Evolutionary conservation across 64 coral and sea anemone genomes (phyloP).

Genomic region (Montipora efflorescens): DNA sequence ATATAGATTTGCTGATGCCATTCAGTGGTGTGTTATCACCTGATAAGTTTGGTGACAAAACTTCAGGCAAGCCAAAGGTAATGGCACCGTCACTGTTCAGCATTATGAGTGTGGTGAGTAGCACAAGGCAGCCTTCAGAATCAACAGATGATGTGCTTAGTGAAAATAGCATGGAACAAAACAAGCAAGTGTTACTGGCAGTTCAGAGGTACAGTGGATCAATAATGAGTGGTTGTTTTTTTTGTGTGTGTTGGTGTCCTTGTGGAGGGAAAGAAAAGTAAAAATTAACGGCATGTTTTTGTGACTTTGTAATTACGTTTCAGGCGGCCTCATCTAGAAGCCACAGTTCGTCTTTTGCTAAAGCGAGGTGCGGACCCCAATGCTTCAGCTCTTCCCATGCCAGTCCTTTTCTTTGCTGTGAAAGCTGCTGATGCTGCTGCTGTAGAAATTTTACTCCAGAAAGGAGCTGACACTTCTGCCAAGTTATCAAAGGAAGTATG

Average conservation of each 20-base stretch:
- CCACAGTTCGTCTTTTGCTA: constrained; percentile 89
- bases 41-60: constrained; percentile 59
- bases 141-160: constrained; percentile 64
- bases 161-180: constrained; percentile 81
- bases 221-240: neutral
- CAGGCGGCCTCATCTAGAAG: constrained; percentile 96
- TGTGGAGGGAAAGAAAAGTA: neutral
- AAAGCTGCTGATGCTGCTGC: constrained; percentile 97
- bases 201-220: constrained; percentile 73
- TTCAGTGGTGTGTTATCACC: constrained; percentile 15
- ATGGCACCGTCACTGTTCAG: constrained; percentile 75
- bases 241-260: neutral
- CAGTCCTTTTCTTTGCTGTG: constrained; percentile 97
- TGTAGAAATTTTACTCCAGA: constrained; percentile 88
- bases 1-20: constrained; percentile 26
- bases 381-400: constrained; percentile 95
- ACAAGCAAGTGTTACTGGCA: constrained; percentile 83
- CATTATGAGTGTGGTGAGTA: constrained; percentile 76
- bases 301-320: neutral
- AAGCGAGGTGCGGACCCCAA: constrained; percentile 95
- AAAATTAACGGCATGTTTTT: neutral
- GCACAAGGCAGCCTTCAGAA: constrained; percentile 55
- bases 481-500: constrained; percentile 86
- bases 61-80: constrained; percentile 4
- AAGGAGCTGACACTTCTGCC: constrained; percentile 90